Conservation (phyloP, 2,113 vertebrate genomes). For the Rutilus rutilus region DNA sequence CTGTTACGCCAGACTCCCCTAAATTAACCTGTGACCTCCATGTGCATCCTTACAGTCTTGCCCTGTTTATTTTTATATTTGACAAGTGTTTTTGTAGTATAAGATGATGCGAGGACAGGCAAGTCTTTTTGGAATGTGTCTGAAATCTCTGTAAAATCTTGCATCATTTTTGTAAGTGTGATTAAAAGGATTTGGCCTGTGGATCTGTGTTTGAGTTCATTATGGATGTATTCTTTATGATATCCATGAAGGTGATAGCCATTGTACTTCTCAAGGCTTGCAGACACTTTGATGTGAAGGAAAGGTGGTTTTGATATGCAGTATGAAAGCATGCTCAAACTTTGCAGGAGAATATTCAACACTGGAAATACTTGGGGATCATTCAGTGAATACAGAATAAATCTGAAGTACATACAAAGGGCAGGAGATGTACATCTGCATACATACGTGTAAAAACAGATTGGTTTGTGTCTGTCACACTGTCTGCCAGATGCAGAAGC, state of each 20-base stretch:
- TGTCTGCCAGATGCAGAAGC: not conserved
- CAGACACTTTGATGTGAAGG: slow-evolving; percentile 6
- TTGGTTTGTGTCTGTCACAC: not conserved
- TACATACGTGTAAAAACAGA: not conserved
- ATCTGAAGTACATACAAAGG: not conserved
- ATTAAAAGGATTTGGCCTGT: slow-evolving; percentile 49
- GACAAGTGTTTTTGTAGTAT: slow-evolving; percentile 70
- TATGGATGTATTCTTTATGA: not conserved
- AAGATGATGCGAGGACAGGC: slow-evolving; percentile 44
- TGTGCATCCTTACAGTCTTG: not conserved
- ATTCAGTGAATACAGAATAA: not conserved
- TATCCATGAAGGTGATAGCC: not conserved
- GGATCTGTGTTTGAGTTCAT: not conserved
- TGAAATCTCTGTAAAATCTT: slow-evolving; percentile 50
- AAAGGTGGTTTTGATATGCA: not conserved
- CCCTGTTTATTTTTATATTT: slow-evolving; percentile 70
- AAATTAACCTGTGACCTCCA: not conserved
- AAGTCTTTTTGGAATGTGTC: slow-evolving; percentile 6
- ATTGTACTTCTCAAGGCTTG: not conserved
- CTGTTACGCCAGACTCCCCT: no score
- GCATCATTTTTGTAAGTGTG: slow-evolving; percentile 57
- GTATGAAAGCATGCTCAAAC: not conserved
- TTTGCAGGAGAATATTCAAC: slow-evolving; percentile 11
- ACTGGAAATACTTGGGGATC: not conserved
- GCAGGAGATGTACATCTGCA: not conserved